phyloP scores from a whole-genome alignment of 1,140 invertebrate genomes.

The Temnothorax curvispinosus region DNA sequence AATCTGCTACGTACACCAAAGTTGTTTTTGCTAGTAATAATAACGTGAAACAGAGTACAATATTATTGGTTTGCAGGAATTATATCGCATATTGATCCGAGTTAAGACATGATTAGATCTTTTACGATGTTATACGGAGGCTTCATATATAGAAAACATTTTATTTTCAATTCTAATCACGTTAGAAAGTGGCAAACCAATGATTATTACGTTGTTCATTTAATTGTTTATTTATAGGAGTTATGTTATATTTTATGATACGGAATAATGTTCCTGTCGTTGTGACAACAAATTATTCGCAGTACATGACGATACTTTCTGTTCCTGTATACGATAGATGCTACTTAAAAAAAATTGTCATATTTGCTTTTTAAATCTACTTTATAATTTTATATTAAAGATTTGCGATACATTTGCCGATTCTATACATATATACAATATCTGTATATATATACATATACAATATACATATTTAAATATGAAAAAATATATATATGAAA shows the following conservation, averaged over 20 bases:
- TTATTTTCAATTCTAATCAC: conserved; percentile 26
- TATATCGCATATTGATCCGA: background rate
- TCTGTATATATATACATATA: background rate
- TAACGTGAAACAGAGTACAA: conserved; percentile 43
- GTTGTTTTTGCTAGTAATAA: conserved; percentile 56
- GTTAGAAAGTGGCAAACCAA: conserved; percentile 42
- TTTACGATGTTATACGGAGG: conserved; percentile 19
- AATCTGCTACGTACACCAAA: conserved; percentile 65
- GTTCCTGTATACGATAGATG: conserved; percentile 68
- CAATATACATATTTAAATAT: conserved; percentile 24
- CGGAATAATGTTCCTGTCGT: conserved; percentile 73
- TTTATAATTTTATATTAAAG: conserved; percentile 61
- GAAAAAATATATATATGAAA: conserved; percentile 48
- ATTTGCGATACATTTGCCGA: conserved; percentile 64
- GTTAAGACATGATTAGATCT: background rate
- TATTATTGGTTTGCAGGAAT: conserved; percentile 50
- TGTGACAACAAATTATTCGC: conserved; percentile 60
- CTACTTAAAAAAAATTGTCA: conserved; percentile 35
- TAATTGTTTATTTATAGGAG: conserved; percentile 42
- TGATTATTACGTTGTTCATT: conserved; percentile 49
- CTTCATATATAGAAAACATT: conserved; percentile 1
- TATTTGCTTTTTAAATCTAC: conserved; percentile 63
- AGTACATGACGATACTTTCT: conserved; percentile 69
- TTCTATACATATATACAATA: conserved; percentile 13
- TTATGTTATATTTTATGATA: conserved; percentile 59